Base-by-base conservation (phyloP, 2,888 invertebrate species). In the Patella caerulea region DNA sequence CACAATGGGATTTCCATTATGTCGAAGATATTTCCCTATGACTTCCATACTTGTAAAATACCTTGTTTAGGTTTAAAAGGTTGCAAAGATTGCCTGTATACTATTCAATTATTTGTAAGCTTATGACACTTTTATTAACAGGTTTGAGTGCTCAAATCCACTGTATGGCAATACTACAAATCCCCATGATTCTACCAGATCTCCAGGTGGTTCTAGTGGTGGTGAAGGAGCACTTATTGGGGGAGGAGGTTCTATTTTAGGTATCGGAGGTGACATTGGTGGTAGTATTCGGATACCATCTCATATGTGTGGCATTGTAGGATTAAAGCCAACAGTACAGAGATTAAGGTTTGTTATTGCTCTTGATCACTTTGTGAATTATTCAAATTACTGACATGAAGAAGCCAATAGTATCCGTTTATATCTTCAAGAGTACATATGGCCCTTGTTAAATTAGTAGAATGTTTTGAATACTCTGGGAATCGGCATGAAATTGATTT, bases 231-330 rank as follows among this genome's bases (percentile, higher is more conserved):
- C 92, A 4, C 73, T 93, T 2, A 87, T 93, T 55, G 91, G 90
- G 1, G 87, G 87, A 4, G 91, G 91, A 15, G 93, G 92, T 0
- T 92, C 92, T 3, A 81, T 92, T 2, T 82, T 93, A 17, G 93
- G 93, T 4, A 88, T 92, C 54, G 88, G 88, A 2, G 89, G 90
- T 29, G 93, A 93, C 79, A 89, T 93, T 34, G 93, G 92, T 4
- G 93, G 93, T 69, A 92, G 92, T 76, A 89, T 93, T 34, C 87
- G 93, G 15, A 91, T 92, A 65, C 93, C 93, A 0, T 89, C 92
- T n/a, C 87, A 90, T 79, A 91, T 92, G 84, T 92, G 92, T 87
- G 93, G 93, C 0, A 88, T 91, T 45, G 91, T 87, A 75, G 91
- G 92, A 9, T 82, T 93, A 14, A 93, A 93, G 82, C 91, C 92